Conservation (phyloP, 2,888 invertebrate species). For the Eristalis intricaria region DNA sequence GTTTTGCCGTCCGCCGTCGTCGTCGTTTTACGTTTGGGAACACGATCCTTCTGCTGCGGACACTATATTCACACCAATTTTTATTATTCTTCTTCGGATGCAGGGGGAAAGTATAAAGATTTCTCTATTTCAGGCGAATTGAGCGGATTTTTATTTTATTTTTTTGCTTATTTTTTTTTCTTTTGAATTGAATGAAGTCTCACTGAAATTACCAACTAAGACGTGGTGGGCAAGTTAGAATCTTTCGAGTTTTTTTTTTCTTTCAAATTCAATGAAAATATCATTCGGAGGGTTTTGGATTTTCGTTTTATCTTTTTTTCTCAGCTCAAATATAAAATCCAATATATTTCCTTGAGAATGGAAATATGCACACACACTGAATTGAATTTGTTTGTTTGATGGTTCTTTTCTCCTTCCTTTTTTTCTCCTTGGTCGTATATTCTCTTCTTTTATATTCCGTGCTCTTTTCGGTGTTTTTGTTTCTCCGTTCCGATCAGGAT, state of each 20-base stretch:
- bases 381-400: conserved; percentile 70
- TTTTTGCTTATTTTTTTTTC: conserved; percentile 14
- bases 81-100: conserved; percentile 51
- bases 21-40: conserved; percentile 55
- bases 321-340: conserved; percentile 36
- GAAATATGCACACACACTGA: conserved; percentile 68
- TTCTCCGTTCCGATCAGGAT: conserved; percentile 57
- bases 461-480: conserved; percentile 60
- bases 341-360: conserved; percentile 54
- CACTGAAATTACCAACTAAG: conserved; percentile 5
- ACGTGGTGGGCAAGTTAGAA: conserved; percentile 3
- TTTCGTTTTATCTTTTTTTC: conserved; percentile 14
- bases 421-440: conserved; percentile 61
- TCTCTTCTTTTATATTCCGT: conserved; percentile 42
- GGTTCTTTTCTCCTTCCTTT: conserved; percentile 73
- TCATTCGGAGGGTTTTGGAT: conserved; percentile 31
- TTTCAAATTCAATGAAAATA: conserved; percentile 28
- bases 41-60: conserved; percentile 51
- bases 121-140: conserved; percentile 55
- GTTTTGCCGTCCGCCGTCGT: conserved; percentile 57
- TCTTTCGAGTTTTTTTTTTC: conserved; percentile 15
- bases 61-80: conserved; percentile 65
- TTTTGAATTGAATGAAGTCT: background rate
- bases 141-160: conserved; percentile 17
- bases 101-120: conserved; percentile 44